Evolutionary conservation across 1,140 invertebrate genomes (phyloP).

Genomic region (Trachelipus rathkii): DNA sequence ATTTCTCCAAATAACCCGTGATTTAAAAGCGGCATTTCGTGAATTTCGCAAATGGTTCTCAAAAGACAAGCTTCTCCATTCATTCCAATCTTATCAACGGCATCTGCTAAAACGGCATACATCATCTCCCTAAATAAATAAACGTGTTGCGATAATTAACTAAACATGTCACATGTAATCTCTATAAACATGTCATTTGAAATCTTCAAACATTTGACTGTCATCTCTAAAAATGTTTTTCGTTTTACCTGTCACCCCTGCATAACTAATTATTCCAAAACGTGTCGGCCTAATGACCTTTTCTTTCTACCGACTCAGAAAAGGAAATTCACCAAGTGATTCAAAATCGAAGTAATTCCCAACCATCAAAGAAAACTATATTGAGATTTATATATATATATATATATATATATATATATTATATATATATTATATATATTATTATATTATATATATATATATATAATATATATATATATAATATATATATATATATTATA

Average conservation of each 20-base stretch:
- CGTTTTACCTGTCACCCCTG: background rate
- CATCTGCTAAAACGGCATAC: constrained; percentile 18
- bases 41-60: constrained; percentile 76
- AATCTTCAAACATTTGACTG: too few relatives aligned
- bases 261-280: background rate
- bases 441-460: too few relatives aligned
- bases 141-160: too few relatives aligned
- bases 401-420: too few relatives aligned
- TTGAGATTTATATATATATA: too few relatives aligned
- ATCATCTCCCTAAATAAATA: background rate
- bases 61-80: constrained; percentile 73
- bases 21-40: constrained; percentile 60
- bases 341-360: background rate
- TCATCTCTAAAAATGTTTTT: too few relatives aligned
- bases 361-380: background rate
- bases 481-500: too few relatives aligned
- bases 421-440: too few relatives aligned
- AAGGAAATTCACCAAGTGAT: background rate
- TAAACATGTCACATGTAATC: too few relatives aligned
- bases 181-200: too few relatives aligned
- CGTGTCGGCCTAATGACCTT: background rate
- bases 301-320: background rate
- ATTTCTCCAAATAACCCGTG: constrained; percentile 44
- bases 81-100: constrained; percentile 29
- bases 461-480: too few relatives aligned